phyloP scores from a whole-genome alignment of 2,797 vertebrate genomes.

The Xenopus petersii region DNA sequence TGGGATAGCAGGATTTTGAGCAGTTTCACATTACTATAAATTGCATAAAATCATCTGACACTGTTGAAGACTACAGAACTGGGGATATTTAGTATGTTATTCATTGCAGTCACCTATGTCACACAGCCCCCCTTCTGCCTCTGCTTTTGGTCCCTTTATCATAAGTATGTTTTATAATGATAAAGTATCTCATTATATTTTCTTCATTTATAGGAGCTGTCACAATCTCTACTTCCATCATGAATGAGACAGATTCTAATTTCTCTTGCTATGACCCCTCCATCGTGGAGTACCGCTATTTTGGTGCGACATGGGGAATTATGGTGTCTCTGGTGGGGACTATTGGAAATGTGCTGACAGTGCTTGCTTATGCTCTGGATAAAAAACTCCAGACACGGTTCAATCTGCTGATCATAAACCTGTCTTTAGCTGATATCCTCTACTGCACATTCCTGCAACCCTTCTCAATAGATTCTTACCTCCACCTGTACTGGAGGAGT shows the following conservation, averaged over 20 bases:
- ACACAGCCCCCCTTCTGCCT: too few relatives aligned
- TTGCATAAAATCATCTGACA: too few relatives aligned
- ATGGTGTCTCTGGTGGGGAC: conserved; percentile 74
- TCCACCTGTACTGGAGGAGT: conserved; percentile 77
- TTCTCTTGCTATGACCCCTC: conserved; percentile 82
- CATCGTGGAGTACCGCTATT: conserved; percentile 74
- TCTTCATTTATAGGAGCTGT: not conserved
- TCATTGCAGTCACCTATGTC: too few relatives aligned
- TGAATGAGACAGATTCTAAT: conserved; percentile 54
- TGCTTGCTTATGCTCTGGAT: conserved; percentile 74
- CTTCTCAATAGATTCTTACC: conserved; percentile 80
- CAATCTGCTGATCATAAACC: conserved; percentile 83
- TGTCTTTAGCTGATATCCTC: conserved; percentile 78
- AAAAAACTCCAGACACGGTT: conserved; percentile 76
- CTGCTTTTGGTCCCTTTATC: too few relatives aligned
- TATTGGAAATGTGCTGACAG: conserved; percentile 78
- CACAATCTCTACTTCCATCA: conserved; percentile 53
- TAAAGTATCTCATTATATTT: too few relatives aligned
- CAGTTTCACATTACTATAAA: too few relatives aligned
- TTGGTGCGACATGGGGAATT: conserved; percentile 78
- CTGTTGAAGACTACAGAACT: too few relatives aligned
- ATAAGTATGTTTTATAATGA: too few relatives aligned
- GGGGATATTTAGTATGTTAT: too few relatives aligned
- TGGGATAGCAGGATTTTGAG: too few relatives aligned
- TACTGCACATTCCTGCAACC: conserved; percentile 85